Conservation (phyloP, 2,797 vertebrate species). For the Masticophis lateralis region DNA sequence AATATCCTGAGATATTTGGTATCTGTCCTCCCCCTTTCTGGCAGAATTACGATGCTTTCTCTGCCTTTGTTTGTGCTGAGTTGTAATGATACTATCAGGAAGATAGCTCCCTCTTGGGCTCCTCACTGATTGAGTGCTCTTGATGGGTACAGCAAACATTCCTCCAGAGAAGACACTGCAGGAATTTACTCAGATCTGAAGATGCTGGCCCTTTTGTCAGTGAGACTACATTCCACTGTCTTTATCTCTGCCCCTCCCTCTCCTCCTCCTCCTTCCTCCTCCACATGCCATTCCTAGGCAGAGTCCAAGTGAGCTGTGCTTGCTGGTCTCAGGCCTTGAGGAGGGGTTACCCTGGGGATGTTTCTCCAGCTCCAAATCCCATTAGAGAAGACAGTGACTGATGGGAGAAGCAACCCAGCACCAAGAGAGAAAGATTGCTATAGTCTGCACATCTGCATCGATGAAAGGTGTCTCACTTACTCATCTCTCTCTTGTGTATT, state of each 20-base stretch:
- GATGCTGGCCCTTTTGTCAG: constrained; percentile 11
- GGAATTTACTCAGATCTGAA: constrained; percentile 19
- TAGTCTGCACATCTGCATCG: neutral
- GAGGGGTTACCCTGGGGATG: constrained; percentile 12
- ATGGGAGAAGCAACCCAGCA: constrained; percentile 1
- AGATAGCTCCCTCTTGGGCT: constrained; percentile 56
- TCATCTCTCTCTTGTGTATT: neutral
- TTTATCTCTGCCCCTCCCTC: constrained; percentile 25
- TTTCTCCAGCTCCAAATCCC: neutral
- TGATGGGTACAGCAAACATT: constrained; percentile 9
- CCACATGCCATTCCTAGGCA: constrained; percentile 24
- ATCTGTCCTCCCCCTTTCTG: neutral
- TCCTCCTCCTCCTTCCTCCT: neutral
- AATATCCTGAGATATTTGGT: neutral
- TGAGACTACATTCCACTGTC: neutral
- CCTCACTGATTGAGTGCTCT: constrained; percentile 53
- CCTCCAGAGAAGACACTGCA: constrained; percentile 7
- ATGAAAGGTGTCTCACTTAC: neutral
- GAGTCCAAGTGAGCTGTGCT: neutral
- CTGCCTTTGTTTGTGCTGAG: constrained; percentile 22
- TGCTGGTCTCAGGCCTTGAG: neutral
- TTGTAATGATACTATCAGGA: constrained; percentile 9
- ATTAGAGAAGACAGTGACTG: constrained; percentile 29
- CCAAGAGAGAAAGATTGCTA: neutral
- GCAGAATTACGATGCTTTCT: neutral